Conservation (phyloP, 1,140 invertebrate species). For the Bombyx mori region DNA sequence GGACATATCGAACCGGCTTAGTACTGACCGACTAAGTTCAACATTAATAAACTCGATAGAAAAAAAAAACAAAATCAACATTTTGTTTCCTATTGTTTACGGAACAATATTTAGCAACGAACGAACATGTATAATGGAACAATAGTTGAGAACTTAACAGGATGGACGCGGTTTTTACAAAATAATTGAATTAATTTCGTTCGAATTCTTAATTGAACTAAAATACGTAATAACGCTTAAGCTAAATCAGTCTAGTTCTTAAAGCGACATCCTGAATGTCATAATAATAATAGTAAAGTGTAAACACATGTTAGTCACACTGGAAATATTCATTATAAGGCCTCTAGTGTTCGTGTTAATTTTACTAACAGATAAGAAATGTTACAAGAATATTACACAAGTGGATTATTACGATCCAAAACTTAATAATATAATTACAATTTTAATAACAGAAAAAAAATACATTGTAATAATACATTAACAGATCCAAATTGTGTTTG, state of each 20-base stretch:
- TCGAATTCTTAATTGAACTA: conserved; percentile 52
- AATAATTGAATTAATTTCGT: conserved; percentile 22
- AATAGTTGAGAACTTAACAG: too few species aligned
- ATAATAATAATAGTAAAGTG: conserved; percentile 64
- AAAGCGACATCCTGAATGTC: conserved; percentile 61
- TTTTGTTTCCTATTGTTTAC: conserved; percentile 2
- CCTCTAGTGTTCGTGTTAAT: conserved; percentile 36
- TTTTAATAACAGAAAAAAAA: too few species aligned
- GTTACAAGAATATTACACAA: too few species aligned
- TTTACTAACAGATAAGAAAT: neutral
- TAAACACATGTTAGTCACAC: conserved; percentile 52
- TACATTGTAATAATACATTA: too few species aligned
- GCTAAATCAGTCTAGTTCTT: conserved; percentile 71
- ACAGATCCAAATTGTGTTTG: too few species aligned
- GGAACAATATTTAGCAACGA: conserved; percentile 5
- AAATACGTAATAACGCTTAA: conserved; percentile 65
- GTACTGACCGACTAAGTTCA: conserved; percentile 46
- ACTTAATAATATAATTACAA: too few species aligned
- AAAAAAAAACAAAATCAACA: conserved; percentile 6
- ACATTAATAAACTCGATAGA: conserved; percentile 31
- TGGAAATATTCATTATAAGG: conserved; percentile 60
- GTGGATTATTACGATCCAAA: too few species aligned
- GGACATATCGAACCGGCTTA: conserved; percentile 17
- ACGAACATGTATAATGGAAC: neutral
- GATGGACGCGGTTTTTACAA: conserved; percentile 6